Evolutionary conservation across 2,888 invertebrate species (phyloP).

Genomic region (Metellina segmentata): DNA sequence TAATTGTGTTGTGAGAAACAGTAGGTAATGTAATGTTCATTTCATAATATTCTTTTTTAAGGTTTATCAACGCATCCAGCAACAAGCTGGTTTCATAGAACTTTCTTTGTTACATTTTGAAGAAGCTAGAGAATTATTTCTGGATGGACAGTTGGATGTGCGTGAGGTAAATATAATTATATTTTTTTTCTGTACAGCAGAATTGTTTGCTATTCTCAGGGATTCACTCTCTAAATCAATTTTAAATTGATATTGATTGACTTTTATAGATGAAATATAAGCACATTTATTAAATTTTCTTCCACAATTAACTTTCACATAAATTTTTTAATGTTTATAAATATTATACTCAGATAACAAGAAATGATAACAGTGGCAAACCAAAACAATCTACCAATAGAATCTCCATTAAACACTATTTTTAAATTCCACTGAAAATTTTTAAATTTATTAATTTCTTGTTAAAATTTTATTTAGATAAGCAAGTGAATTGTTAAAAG

Average conservation of each 20-base stretch:
- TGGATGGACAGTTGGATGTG: slow-evolving; percentile 81
- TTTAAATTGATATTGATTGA: background rate
- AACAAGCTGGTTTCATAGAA: slow-evolving; percentile 83
- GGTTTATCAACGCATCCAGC: slow-evolving; percentile 81
- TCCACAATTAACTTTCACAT: background rate
- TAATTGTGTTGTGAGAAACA: too few species aligned
- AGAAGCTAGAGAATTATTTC: slow-evolving; percentile 81
- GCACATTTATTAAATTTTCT: background rate
- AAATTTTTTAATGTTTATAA: background rate
- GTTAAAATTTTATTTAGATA: too few species aligned
- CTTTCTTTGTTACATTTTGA: slow-evolving; percentile 82
- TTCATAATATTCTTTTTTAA: slow-evolving; percentile 75
- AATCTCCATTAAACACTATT: too few species aligned
- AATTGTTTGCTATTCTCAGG: too few species aligned
- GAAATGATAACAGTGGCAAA: too few species aligned
- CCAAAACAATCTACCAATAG: too few species aligned
- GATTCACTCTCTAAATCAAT: too few species aligned
- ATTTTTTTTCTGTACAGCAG: background rate
- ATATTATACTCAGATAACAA: too few species aligned
- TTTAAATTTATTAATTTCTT: too few species aligned
- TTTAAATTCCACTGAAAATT: too few species aligned
- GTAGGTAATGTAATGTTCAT: too few species aligned
- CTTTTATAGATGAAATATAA: background rate
- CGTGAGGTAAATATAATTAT: slow-evolving; percentile 80
- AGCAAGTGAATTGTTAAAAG: too few species aligned